Conservation (phyloP, 2,888 invertebrate species). For the Mechanitis messenoides region DNA sequence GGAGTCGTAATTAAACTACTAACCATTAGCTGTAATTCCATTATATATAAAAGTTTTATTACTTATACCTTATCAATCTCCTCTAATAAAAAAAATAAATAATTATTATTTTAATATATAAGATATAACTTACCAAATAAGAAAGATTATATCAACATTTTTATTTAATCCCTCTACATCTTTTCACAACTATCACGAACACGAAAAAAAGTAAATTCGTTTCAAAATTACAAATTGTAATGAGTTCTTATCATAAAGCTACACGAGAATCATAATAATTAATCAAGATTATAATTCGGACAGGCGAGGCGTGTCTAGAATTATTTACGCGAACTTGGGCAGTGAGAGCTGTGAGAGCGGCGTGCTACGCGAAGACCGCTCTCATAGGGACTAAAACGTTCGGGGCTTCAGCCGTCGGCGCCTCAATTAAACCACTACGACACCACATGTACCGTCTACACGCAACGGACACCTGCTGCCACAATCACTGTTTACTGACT, state of each 20-base stretch:
- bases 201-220: background rate
- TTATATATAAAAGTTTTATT: background rate
- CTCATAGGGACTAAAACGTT: slow-evolving; percentile 45
- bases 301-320: slow-evolving; percentile 39
- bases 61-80: background rate
- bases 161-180: background rate
- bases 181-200: slow-evolving; percentile 9
- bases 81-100: background rate
- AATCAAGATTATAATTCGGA: slow-evolving; percentile 43
- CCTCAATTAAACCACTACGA: slow-evolving; percentile 14
- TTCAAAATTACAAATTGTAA: slow-evolving; percentile 30
- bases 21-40: background rate
- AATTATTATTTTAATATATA: background rate
- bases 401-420: slow-evolving; percentile 8
- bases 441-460: slow-evolving; percentile 10
- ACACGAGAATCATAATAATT: slow-evolving; percentile 40
- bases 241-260: slow-evolving; percentile 34
- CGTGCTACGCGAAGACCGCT: slow-evolving; percentile 50
- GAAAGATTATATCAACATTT: background rate
- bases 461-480: slow-evolving; percentile 10
- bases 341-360: slow-evolving; percentile 32
- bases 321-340: slow-evolving; percentile 43
- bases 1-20: background rate
- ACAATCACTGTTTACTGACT: background rate
- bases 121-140: background rate